Base-by-base conservation (phyloP, 2,888 invertebrate species). In the Morpho achilles region DNA sequence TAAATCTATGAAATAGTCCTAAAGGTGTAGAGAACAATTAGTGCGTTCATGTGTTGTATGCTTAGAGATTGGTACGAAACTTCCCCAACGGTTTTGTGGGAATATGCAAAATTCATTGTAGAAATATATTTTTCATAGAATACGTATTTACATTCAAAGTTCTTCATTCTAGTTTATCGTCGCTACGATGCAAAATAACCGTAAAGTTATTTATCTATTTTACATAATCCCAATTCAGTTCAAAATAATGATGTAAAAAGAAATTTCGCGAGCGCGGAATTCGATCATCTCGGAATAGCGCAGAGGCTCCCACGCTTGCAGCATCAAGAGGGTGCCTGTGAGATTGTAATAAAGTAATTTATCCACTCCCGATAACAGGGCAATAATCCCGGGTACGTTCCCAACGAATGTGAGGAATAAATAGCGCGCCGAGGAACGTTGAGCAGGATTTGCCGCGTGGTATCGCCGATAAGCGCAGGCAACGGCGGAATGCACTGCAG, bases 311-410 rank as follows among this genome's bases (percentile, higher is more conserved):
- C 73, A 74, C 72, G 78, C 56, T 60, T 50, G 49, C 57, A 52
- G 59, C 57, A 45, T 50, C 62, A 44, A 66, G 82, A 81, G 82
- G 84, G 84, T 79, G 81, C 73, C 71, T 69, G 74, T 71, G 72
- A 74, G 74, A 75, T 76, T 75, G 85, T 84, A 84, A 87, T 86
- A 84, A 84, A 87, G 86, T 84, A 84, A 87, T 87, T 86, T 87
- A 87, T 84, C 84, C 84, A 83, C 77, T 84, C 76, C 77, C 84
- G 87, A 87, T 87, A 87, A 82, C 81, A 67, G 77, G 80, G 75
- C 77, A 84, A 85, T 87, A 86, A 87, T 86, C 85, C 67, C 67
- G 67, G 69, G 72, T 74, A 73, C 71, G 62, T 67, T 60, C 68
- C 68, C 59, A 60, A 59, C 62, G 64, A 60, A 62, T 78, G 79